These are phyloP conservation scores for Macrotrachela quadricornifera DNA, from an alignment of 1,140 invertebrate genomes.

Conservation along the genomic window DNA sequence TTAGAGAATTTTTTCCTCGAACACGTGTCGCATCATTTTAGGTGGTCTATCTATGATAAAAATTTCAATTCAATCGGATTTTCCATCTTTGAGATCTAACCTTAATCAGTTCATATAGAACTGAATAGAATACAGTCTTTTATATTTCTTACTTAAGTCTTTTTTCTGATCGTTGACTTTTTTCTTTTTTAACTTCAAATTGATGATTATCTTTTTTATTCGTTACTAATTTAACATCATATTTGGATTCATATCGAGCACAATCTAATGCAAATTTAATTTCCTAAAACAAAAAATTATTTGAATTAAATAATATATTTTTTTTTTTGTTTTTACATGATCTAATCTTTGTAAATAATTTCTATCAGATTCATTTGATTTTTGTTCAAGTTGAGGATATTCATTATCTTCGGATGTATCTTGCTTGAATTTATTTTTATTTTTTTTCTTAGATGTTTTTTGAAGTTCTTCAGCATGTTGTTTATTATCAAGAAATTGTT, in stretches of 20 bases:
- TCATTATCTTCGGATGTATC: not conserved
- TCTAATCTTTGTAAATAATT: not conserved
- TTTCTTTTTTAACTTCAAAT: conserved; percentile 5
- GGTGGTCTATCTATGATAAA: too few species aligned
- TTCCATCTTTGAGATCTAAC: too few species aligned
- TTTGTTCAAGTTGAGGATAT: not conserved
- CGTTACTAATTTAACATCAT: conserved; percentile 7
- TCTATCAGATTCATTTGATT: not conserved
- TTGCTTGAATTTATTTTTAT: not conserved
- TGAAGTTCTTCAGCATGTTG: not conserved
- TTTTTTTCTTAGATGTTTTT: not conserved
- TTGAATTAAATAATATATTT: not conserved
- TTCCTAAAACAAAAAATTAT: not conserved
- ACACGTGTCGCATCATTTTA: too few species aligned
- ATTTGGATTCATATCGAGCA: conserved; percentile 4
- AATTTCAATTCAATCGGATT: too few species aligned
- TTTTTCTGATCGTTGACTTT: not conserved
- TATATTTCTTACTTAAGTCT: too few species aligned
- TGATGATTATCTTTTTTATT: not conserved
- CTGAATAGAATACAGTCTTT: too few species aligned
- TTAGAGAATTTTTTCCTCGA: too few species aligned
- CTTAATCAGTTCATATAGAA: too few species aligned
- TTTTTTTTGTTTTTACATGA: not conserved
- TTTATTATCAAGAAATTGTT: not conserved
- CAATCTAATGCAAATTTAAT: not conserved